Conservation (phyloP, 2,797 vertebrate genomes). For the Leptoclinus maculatus region DNA sequence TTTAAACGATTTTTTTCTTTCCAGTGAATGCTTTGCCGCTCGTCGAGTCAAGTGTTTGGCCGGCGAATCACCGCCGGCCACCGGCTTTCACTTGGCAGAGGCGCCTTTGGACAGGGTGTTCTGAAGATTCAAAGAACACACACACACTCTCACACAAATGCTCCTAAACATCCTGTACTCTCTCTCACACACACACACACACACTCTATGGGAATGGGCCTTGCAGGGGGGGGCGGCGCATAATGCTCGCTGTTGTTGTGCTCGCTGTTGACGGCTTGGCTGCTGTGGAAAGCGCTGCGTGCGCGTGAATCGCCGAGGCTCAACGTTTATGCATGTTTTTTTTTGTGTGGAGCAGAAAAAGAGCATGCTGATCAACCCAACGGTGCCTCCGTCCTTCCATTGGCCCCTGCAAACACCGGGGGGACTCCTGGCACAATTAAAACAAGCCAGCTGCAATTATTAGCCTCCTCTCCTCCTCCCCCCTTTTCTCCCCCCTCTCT, state of each 20-base stretch:
- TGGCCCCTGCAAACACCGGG: constrained; percentile 58
- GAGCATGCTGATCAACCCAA: constrained; percentile 57
- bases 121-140: constrained; percentile 43
- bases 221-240: constrained; percentile 19
- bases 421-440: constrained; percentile 72
- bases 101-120: constrained; percentile 19
- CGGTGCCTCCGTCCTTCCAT: constrained; percentile 32
- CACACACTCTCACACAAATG: constrained; percentile 7
- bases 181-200: neutral
- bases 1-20: neutral
- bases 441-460: constrained; percentile 73
- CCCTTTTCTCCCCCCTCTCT: constrained; percentile 1
- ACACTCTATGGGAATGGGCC: constrained; percentile 27
- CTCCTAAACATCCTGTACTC: constrained; percentile 40
- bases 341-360: constrained; percentile 60
- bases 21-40: constrained; percentile 20
- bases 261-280: constrained; percentile 63
- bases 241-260: constrained; percentile 49
- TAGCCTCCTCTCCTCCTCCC: constrained; percentile 48
- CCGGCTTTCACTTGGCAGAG: constrained; percentile 49
- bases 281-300: constrained; percentile 9
- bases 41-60: constrained; percentile 17
- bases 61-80: constrained; percentile 4
- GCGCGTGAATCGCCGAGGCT: constrained; percentile 24
- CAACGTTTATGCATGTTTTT: constrained; percentile 48